phyloP scores from a whole-genome alignment of 1,140 invertebrate genomes.

The Eupeodes corollae region DNA sequence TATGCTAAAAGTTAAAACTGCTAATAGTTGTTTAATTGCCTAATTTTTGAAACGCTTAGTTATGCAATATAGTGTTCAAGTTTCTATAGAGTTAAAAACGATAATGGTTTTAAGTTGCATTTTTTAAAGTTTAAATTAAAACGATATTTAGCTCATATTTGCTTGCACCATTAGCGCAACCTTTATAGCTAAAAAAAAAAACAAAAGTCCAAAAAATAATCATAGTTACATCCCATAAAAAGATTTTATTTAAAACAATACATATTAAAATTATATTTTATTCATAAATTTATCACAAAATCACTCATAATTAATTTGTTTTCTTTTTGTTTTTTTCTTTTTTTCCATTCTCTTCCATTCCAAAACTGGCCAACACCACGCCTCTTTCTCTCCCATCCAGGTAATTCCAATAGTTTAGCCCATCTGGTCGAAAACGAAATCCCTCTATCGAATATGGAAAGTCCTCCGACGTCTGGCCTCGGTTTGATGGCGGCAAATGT shows the following conservation, averaged over 20 bases:
- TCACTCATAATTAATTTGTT: conserved; percentile 5
- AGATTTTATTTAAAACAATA: no score
- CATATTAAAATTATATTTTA: neutral
- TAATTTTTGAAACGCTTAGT: no score
- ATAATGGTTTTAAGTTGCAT: conserved; percentile 7
- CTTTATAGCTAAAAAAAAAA: neutral
- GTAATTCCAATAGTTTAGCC: conserved; percentile 51
- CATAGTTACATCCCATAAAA: no score
- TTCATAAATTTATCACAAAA: neutral
- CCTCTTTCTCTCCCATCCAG: conserved; percentile 31
- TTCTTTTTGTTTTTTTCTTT: conserved; percentile 7
- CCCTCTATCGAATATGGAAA: conserved; percentile 43
- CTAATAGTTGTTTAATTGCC: no score
- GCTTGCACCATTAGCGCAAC: no score
- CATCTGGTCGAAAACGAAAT: conserved; percentile 51
- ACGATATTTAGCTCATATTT: neutral
- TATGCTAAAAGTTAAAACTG: no score
- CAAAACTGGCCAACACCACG: no score
- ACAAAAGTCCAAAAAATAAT: no score
- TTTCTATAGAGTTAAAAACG: conserved; percentile 5
- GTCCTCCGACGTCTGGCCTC: conserved; percentile 21
- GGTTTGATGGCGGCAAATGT: conserved; percentile 21
- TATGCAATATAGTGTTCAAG: no score
- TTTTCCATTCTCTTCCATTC: conserved; percentile 9
- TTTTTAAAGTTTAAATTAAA: conserved; percentile 2